These are phyloP conservation scores for Hycleus phaleratus DNA, from an alignment of 1,140 invertebrate genomes.

Conservation along the genomic window DNA sequence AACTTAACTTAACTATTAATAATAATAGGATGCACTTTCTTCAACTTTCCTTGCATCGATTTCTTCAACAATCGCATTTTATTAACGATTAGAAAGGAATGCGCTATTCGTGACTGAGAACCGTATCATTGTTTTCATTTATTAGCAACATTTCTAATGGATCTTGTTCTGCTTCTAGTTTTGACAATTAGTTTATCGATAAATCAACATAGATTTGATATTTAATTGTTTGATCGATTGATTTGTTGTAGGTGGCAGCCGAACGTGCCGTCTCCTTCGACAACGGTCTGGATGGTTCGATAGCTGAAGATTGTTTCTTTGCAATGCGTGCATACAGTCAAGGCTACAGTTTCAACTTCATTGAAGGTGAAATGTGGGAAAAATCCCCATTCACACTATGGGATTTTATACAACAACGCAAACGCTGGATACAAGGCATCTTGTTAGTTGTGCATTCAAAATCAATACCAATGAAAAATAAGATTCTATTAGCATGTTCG, in stretches of 20 bases:
- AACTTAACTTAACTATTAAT: no score
- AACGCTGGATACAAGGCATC: slow-evolving; percentile 95
- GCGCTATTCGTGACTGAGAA: no score
- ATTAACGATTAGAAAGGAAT: no score
- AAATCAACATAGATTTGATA: no score
- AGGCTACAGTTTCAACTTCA: slow-evolving; percentile 84
- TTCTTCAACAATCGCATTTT: no score
- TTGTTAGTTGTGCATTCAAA: slow-evolving; percentile 87
- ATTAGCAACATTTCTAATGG: no score
- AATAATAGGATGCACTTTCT: no score
- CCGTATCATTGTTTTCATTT: no score
- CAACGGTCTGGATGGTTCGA: slow-evolving; percentile 89
- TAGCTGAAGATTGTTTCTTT: slow-evolving; percentile 97
- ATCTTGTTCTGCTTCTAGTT: no score
- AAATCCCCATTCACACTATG: slow-evolving; percentile 91
- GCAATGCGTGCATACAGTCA: slow-evolving; percentile 84
- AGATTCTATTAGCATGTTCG: slow-evolving; percentile 78
- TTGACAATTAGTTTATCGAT: no score
- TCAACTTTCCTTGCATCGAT: no score
- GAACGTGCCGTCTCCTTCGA: slow-evolving; percentile 90
- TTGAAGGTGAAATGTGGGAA: slow-evolving; percentile 97
- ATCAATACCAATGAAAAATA: slow-evolving; percentile 72
- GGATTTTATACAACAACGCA: slow-evolving; percentile 93
- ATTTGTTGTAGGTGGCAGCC: slow-evolving; percentile 65
- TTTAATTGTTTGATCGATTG: not conserved